Percentiles rank a stretch among this genome's conserved stretches.
These are phyloP conservation scores for Zosterops hypoxanthus DNA, from an alignment of 2,113 vertebrate genomes.

Conservation along the genomic window DNA sequence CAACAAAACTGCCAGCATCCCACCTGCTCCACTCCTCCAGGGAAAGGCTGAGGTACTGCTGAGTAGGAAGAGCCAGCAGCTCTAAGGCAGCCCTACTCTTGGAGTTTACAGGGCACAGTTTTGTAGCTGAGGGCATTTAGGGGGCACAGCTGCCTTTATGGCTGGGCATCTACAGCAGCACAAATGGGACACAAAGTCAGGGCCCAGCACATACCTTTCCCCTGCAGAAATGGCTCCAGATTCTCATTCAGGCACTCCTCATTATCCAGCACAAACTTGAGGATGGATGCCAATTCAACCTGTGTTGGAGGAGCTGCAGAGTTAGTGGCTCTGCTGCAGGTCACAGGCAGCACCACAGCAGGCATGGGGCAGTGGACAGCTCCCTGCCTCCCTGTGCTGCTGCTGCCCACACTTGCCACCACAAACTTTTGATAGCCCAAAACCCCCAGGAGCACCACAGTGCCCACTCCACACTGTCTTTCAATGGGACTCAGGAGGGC, in stretches of 20 bases:
- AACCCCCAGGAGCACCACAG: background rate
- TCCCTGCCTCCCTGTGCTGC: background rate
- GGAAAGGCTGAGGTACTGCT: background rate
- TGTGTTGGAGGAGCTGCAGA: background rate
- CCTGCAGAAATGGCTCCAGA: slow-evolving; percentile 80
- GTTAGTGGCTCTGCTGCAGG: background rate
- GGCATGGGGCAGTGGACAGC: rapidly evolving
- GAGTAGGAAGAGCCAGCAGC: background rate
- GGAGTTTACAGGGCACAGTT: background rate
- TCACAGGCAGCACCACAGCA: background rate
- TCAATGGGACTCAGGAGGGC: no score
- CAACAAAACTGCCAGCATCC: rapidly evolving
- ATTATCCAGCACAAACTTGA: slow-evolving; percentile 82
- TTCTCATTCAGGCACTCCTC: slow-evolving; percentile 80
- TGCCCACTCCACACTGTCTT: background rate
- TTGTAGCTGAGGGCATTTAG: background rate
- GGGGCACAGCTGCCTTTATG: background rate
- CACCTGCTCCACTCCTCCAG: background rate
- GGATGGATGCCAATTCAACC: slow-evolving; percentile 82
- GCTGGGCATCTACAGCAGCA: background rate
- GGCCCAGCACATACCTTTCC: slow-evolving; percentile 68
- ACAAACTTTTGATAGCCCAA: background rate
- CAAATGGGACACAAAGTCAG: background rate
- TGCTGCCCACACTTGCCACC: background rate
- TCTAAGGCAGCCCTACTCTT: background rate